These are phyloP conservation scores for Megalops cyprinoides DNA, from an alignment of 2,797 vertebrate species.

Conservation along the genomic window DNA sequence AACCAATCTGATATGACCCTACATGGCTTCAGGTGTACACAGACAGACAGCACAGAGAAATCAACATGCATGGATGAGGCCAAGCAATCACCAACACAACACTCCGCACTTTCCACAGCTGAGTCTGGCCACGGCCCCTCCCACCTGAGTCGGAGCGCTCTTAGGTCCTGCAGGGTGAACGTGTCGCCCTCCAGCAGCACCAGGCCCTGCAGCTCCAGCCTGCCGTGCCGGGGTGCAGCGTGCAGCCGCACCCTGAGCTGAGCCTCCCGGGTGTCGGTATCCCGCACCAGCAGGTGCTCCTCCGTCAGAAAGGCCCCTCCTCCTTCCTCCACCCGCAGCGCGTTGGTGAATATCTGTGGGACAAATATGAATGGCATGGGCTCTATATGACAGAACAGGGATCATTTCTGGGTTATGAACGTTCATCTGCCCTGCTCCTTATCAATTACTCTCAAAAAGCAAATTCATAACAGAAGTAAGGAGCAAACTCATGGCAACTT, in stretches of 20 bases:
- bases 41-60: no score
- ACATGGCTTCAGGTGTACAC: no score
- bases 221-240: slow-evolving; percentile 51
- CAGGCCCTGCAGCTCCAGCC: slow-evolving; percentile 62
- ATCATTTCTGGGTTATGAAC: neutral
- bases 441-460: neutral
- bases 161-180: slow-evolving; percentile 67
- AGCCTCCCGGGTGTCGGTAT: slow-evolving; percentile 64
- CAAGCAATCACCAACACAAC: neutral
- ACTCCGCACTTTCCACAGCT: neutral
- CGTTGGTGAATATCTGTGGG: slow-evolving; percentile 71
- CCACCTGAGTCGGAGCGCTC: slow-evolving; percentile 66
- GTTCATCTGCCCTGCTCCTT: neutral
- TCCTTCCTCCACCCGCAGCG: slow-evolving; percentile 72
- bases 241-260: slow-evolving; percentile 63
- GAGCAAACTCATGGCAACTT: neutral
- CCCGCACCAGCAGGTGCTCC: slow-evolving; percentile 68
- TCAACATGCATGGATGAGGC: no score
- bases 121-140: neutral
- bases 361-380: neutral
- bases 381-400: neutral
- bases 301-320: slow-evolving; percentile 63
- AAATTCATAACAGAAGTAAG: neutral
- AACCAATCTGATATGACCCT: neutral
- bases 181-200: slow-evolving; percentile 53